Evolutionary conservation across 92 coral and sea anemone species (phyloP).

Genomic region (Umimayanthus chanpuru): DNA sequence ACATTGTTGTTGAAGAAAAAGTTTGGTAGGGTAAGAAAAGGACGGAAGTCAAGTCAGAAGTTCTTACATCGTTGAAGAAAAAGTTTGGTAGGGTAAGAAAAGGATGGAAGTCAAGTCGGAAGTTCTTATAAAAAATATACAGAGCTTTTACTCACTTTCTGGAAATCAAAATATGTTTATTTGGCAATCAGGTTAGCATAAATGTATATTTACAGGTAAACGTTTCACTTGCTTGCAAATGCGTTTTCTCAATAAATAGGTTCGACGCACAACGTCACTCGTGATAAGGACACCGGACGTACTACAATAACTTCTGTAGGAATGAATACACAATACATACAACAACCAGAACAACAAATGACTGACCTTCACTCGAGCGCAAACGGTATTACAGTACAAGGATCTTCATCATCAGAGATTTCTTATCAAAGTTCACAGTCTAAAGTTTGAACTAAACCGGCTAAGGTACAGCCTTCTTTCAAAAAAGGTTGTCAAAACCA

Average conservation of each 20-base stretch:
- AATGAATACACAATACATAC: background rate
- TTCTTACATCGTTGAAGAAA: too few species aligned
- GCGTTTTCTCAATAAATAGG: conserved; percentile 14
- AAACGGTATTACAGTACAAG: background rate
- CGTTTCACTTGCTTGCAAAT: background rate
- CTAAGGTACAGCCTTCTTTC: too few species aligned
- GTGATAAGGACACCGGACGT: background rate
- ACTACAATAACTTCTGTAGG: background rate
- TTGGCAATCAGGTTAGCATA: background rate
- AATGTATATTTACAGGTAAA: conserved; percentile 18
- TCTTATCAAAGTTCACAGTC: background rate
- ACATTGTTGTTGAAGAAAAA: too few species aligned
- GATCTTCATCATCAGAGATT: background rate
- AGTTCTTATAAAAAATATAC: background rate
- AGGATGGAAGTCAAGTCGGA: background rate
- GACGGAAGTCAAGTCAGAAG: background rate
- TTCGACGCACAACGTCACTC: background rate
- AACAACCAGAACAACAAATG: background rate
- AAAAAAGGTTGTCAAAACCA: background rate
- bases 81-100: too few species aligned
- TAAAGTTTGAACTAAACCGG: background rate
- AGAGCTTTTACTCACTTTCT: too few species aligned
- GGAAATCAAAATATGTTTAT: background rate
- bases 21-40: background rate
- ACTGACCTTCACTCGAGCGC: background rate